These are phyloP conservation scores for Cathartes aura DNA, from an alignment of 2,113 vertebrate species.

Conservation along the genomic window DNA sequence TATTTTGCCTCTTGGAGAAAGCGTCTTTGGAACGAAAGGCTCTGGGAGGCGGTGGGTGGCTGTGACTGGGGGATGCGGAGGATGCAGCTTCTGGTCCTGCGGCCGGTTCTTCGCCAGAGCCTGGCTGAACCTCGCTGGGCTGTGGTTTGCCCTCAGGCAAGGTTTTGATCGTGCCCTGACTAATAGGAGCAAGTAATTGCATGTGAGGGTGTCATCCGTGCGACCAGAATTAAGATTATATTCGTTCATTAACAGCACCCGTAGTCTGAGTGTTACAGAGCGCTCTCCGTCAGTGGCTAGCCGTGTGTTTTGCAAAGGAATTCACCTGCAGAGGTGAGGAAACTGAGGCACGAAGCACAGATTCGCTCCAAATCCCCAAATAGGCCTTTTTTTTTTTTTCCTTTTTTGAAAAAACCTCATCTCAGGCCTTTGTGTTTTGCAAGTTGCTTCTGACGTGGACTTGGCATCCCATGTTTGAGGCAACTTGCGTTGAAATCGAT, in stretches of 20 bases:
- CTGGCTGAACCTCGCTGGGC: background rate
- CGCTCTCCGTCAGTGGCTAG: background rate
- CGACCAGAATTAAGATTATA: rapidly evolving
- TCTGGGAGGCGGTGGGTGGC: background rate
- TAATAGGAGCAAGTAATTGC: background rate
- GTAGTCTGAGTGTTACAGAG: no score
- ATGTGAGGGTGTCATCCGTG: background rate
- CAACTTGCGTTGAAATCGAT: rapidly evolving
- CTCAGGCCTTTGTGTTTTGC: background rate
- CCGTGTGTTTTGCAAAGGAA: background rate
- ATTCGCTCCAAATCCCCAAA: background rate
- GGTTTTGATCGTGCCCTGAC: background rate
- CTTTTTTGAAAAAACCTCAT: background rate
- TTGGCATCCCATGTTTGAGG: background rate
- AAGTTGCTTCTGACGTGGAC: background rate
- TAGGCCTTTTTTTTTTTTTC: background rate
- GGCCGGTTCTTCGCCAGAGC: background rate
- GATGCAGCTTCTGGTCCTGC: background rate
- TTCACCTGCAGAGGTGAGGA: background rate
- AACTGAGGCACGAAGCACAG: background rate
- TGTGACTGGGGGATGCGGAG: background rate
- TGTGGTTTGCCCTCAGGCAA: background rate
- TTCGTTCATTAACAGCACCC: no score
- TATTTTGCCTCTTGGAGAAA: background rate
- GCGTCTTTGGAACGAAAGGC: rapidly evolving